A percentile compares a stretch with the other conserved stretches of the same genome.
Conservation (phyloP, 2,888 invertebrate species). For the Chrysomela aeneicollis region DNA sequence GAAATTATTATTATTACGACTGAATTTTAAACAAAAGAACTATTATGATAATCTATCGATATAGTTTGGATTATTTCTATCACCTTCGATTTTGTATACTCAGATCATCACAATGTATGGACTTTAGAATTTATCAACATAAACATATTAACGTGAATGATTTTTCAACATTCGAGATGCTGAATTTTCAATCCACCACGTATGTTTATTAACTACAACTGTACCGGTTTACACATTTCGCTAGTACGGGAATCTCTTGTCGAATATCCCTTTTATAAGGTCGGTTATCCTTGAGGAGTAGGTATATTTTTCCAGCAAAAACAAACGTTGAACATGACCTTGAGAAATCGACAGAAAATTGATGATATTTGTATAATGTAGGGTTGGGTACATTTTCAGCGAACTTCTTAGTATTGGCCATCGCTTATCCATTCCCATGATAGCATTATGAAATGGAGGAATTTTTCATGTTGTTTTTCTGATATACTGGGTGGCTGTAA, state of each 20-base stretch:
- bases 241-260: background rate
- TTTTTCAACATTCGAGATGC: background rate
- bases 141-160: background rate
- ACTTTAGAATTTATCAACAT: background rate
- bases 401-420: background rate
- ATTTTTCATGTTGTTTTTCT: no score
- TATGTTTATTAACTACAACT: background rate
- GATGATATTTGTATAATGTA: slow-evolving; percentile 21
- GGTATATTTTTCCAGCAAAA: slow-evolving; percentile 22
- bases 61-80: slow-evolving; percentile 9
- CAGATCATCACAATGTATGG: slow-evolving; percentile 12
- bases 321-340: slow-evolving; percentile 31
- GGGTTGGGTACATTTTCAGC: slow-evolving; percentile 6
- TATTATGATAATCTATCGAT: slow-evolving; percentile 6
- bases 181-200: background rate
- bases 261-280: slow-evolving; percentile 20
- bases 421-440: background rate
- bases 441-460: no score
- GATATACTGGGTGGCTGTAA: no score
- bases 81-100: background rate
- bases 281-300: slow-evolving; percentile 6
- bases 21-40: slow-evolving; percentile 3
- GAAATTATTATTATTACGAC: background rate
- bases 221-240: background rate
- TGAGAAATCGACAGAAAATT: slow-evolving; percentile 22